Conservation (phyloP, 2,888 invertebrate genomes). For the Mesorhabditis sp. region DNA sequence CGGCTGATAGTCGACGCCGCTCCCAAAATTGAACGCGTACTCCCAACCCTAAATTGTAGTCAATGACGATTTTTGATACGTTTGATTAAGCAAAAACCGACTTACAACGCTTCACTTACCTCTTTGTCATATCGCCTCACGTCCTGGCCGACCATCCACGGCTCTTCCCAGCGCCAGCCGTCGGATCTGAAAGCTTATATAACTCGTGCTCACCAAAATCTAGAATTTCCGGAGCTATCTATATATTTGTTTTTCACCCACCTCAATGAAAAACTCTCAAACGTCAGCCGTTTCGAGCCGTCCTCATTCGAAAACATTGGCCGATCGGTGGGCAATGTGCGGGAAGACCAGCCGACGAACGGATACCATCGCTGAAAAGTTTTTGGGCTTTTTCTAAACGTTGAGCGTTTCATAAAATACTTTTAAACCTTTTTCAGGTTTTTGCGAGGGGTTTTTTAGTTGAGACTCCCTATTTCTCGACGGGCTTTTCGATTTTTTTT, state of each 20-base stretch:
- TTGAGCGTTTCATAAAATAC: not conserved
- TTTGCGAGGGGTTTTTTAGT: too few relatives aligned
- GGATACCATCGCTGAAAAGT: slow-evolving; percentile 27
- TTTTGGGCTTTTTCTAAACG: not conserved
- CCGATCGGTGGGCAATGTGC: slow-evolving; percentile 25
- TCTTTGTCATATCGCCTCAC: slow-evolving; percentile 22
- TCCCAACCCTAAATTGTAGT: slow-evolving; percentile 25
- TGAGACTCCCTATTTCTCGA: slow-evolving; percentile 18
- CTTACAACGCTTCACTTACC: slow-evolving; percentile 9
- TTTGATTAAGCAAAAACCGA: not conserved
- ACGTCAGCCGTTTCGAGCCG: slow-evolving; percentile 10
- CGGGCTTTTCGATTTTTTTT: not conserved
- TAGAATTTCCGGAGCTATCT: slow-evolving; percentile 9
- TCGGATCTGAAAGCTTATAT: slow-evolving; percentile 6
- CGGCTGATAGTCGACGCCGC: slow-evolving; percentile 18
- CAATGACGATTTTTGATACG: not conserved
- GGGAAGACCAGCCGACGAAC: slow-evolving; percentile 20
- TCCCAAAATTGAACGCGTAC: slow-evolving; percentile 20
- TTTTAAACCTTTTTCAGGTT: too few relatives aligned
- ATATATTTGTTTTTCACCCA: not conserved
- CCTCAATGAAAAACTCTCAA: not conserved
- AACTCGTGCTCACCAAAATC: not conserved
- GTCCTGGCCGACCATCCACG: slow-evolving; percentile 22
- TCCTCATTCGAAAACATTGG: slow-evolving; percentile 17
- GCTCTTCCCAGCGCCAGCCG: slow-evolving; percentile 37